Conservation (phyloP, 92 coral and sea anemone species). For the Epizoanthus stellaris region DNA sequence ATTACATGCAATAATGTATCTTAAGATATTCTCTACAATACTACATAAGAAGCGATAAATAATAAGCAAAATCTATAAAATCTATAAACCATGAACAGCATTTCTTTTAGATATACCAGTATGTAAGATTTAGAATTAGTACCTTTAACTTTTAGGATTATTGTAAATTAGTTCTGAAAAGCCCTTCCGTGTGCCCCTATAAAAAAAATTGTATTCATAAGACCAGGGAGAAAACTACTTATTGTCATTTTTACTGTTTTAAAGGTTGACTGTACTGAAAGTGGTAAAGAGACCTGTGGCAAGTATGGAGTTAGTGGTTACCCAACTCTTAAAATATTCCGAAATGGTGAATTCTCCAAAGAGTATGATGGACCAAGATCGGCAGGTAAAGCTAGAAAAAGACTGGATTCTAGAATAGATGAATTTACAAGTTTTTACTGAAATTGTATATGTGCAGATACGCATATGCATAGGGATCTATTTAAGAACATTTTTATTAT, state of each 20-base stretch:
- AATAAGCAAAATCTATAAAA: too few species aligned
- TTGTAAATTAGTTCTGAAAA: too few species aligned
- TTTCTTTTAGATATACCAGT: too few species aligned
- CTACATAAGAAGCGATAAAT: too few species aligned
- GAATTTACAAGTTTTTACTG: neutral
- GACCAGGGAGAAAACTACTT: neutral
- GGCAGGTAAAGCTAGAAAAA: constrained; percentile 51
- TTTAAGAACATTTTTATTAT: neutral
- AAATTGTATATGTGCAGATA: neutral
- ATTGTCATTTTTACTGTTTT: neutral
- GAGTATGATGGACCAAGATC: constrained; percentile 96
- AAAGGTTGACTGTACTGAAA: constrained; percentile 95
- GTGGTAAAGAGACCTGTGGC: constrained; percentile 85
- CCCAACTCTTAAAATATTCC: constrained; percentile 94
- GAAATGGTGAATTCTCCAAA: constrained; percentile 85
- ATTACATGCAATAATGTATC: too few species aligned
- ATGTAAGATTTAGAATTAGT: too few species aligned
- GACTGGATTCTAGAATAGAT: too few species aligned
- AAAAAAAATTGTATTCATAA: neutral
- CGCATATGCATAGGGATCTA: too few species aligned
- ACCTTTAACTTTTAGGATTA: too few species aligned
- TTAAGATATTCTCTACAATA: too few species aligned
- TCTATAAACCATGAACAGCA: too few species aligned
- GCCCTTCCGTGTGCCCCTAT: too few species aligned
- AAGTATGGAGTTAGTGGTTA: constrained; percentile 97